These are phyloP conservation scores for Intellagama lesueurii DNA, from an alignment of 2,797 vertebrate species.

Conservation along the genomic window DNA sequence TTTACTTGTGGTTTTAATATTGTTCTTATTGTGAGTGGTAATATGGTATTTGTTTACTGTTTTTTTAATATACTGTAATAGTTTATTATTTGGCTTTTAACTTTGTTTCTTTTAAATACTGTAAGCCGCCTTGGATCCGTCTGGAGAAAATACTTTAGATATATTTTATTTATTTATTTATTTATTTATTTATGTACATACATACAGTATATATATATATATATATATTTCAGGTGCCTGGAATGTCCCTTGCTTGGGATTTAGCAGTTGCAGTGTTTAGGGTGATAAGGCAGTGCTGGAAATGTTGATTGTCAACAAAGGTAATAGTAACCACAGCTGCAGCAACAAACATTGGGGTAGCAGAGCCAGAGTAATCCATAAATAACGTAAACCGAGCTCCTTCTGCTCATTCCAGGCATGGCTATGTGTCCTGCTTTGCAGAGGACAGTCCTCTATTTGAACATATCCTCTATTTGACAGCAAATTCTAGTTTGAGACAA, in stretches of 20 bases:
- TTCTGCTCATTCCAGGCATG: neutral
- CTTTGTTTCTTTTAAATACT: too few relatives aligned
- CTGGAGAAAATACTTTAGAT: too few relatives aligned
- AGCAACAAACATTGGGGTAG: neutral
- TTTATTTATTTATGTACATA: too few relatives aligned
- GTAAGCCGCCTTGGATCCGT: too few relatives aligned
- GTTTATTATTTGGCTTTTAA: too few relatives aligned
- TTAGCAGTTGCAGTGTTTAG: neutral
- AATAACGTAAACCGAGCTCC: neutral
- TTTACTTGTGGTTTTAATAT: too few relatives aligned
- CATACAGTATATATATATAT: too few relatives aligned
- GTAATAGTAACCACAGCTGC: neutral
- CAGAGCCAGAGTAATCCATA: neutral
- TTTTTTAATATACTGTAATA: too few relatives aligned
- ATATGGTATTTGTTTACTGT: too few relatives aligned
- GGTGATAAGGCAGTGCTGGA: neutral
- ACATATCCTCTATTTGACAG: neutral
- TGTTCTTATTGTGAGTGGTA: too few relatives aligned
- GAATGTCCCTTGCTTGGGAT: neutral
- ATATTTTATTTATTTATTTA: too few relatives aligned
- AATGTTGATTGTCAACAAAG: neutral
- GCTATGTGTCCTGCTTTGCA: neutral
- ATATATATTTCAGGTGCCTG: neutral
- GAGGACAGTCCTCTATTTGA: neutral
- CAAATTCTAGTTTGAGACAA: neutral